These are phyloP conservation scores for Nomada goodeniana DNA, from an alignment of 2,888 invertebrate genomes.

Conservation along the genomic window DNA sequence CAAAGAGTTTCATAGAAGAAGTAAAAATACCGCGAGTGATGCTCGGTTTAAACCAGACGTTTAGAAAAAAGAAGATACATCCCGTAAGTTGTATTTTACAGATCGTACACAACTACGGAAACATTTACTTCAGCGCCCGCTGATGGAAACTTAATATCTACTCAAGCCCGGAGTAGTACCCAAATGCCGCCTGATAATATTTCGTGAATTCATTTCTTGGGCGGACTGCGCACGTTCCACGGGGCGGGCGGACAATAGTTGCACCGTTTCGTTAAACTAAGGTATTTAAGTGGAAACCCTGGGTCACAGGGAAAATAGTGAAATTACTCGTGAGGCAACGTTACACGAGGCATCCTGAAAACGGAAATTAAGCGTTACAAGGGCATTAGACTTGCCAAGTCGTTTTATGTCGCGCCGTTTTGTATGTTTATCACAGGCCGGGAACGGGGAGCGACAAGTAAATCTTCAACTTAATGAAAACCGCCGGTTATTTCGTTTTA, in stretches of 20 bases:
- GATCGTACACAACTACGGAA: slow-evolving; percentile 43
- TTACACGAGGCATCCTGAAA: slow-evolving; percentile 63
- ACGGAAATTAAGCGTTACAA: slow-evolving; percentile 59
- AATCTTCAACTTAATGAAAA: slow-evolving; percentile 47
- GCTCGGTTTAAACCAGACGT: neutral
- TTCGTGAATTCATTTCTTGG: slow-evolving; percentile 60
- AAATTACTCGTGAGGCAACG: slow-evolving; percentile 66
- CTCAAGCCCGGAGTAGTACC: slow-evolving; percentile 30
- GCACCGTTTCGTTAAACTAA: slow-evolving; percentile 66
- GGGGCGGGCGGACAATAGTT: slow-evolving; percentile 67
- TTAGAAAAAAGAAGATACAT: too few species aligned
- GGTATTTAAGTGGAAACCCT: slow-evolving; percentile 69
- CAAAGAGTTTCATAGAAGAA: slow-evolving; percentile 36
- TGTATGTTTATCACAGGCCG: slow-evolving; percentile 29
- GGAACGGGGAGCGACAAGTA: slow-evolving; percentile 25
- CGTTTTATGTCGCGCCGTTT: slow-evolving; percentile 39
- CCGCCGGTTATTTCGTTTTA: slow-evolving; percentile 2
- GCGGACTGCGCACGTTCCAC: slow-evolving; percentile 50
- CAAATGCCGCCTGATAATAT: slow-evolving; percentile 57
- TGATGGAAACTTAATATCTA: slow-evolving; percentile 64
- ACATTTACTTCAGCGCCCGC: slow-evolving; percentile 46
- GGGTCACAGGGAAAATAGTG: slow-evolving; percentile 67
- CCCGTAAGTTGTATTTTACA: too few species aligned
- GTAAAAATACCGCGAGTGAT: neutral
- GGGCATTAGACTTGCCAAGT: slow-evolving; percentile 46